Evolutionary conservation across 2,797 vertebrate genomes (phyloP), one percentile per base, ranked within the genome.

Genomic region (Neostethus bicornis): DNA sequence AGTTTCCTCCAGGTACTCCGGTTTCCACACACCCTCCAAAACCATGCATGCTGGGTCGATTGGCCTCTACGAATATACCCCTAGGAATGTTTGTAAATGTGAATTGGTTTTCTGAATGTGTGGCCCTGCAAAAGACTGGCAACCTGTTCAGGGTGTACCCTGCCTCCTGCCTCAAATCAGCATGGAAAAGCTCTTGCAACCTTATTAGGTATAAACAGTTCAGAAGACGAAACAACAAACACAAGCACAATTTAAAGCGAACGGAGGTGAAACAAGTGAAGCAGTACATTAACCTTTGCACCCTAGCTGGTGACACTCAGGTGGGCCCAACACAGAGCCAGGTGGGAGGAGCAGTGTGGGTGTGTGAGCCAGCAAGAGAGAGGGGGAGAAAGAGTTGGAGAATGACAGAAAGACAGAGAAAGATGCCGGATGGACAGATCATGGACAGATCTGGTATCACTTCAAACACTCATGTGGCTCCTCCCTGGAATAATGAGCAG

Each of bases 401-500:
- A 19, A 1, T 19, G 19, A 19, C 1, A 19, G 1, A 19, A 19
- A 19, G 19, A 19, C 1, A 39, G 19, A 39, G 4, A 39, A 39
- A 20, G 61, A 38, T 35, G 71, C 73, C 39, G 60, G 70, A 61
- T 66, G 72, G 43, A n/a, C n/a, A n/a, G 65, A 66, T 78, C 79
- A 65, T 38, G 80, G 75, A 73, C 81, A 13, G 81, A 83, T 81
- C 81, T 72, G 84, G 71, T 82, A 31, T 69, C 78, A 77, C 82
- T 85, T 84, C 81, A 81, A 80, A 84, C 80, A 75, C 71, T 76
- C 70, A 4, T 66, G 71, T 52, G 70, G 50, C 66, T 76, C 70
- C 73, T 73, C 66, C 76, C 77, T 69, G 75, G 21, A 70, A 88
- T 80, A 86, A 82, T 49, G 80, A 85, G 87, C 88, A 89, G 88